These are phyloP conservation scores for Stigmatopora nigra DNA, from an alignment of 2,113 vertebrate genomes.

Conservation along the genomic window DNA sequence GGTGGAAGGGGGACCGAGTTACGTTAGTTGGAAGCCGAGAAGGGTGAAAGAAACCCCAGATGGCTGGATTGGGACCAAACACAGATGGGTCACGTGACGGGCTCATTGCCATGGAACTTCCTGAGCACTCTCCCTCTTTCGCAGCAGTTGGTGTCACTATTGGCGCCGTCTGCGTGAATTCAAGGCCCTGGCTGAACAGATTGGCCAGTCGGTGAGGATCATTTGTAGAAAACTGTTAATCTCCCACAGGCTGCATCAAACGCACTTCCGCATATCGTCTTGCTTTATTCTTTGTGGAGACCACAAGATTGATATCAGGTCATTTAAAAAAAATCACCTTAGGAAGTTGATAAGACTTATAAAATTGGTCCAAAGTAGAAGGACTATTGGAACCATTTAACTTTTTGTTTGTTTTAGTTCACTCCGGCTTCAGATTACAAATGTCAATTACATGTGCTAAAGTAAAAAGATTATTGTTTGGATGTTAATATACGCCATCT, in stretches of 20 bases:
- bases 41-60: slow-evolving; percentile 47
- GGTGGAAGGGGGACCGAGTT: slow-evolving; percentile 9
- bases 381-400: neutral
- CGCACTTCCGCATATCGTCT: slow-evolving; percentile 43
- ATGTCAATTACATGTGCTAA: neutral
- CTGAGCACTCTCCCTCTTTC: slow-evolving; percentile 57
- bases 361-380: too few species aligned
- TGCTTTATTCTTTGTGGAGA: slow-evolving; percentile 40
- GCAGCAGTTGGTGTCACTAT: slow-evolving; percentile 66
- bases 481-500: neutral
- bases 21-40: slow-evolving; percentile 3
- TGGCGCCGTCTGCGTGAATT: slow-evolving; percentile 62
- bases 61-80: slow-evolving; percentile 54
- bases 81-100: slow-evolving; percentile 58
- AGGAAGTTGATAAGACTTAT: neutral
- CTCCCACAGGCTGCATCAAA: slow-evolving; percentile 59
- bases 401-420: neutral
- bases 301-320: slow-evolving; percentile 47
- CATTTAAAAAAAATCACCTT: slow-evolving; percentile 7
- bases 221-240: slow-evolving; percentile 61
- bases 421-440: neutral
- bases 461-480: neutral
- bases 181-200: slow-evolving; percentile 61
- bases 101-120: slow-evolving; percentile 60
- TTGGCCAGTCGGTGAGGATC: slow-evolving; percentile 68